Evolutionary conservation across 2,888 invertebrate genomes (phyloP), one percentile per base, ranked within the genome.

Genomic region (Anagyrus pseudococci): DNA sequence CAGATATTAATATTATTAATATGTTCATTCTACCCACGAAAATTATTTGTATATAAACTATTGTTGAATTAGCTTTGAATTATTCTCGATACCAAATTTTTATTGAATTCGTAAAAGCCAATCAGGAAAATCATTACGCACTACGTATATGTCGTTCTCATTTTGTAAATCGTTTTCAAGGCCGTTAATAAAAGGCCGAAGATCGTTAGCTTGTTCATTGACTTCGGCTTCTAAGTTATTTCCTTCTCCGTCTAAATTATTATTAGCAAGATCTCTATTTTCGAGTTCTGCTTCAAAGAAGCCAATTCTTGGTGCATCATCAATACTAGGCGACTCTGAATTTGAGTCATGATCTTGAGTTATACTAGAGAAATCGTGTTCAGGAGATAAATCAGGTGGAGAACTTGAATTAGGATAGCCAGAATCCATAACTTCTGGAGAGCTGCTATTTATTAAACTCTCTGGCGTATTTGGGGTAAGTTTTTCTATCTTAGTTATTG

Each of bases 211-310:
- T 13, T 74, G 70, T 7, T 68, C 67, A 37, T 76, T 69, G 10
- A 69, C 73, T 19, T 67, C 67, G 23, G 81, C 78, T 15, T 79
- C 75, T 68, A 82, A 78, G 65, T 83, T 83, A 69, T 83, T 84
- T 23, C 84, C 84, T 73, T 84, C 84, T 7, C 76, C 75, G 67
- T 85, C 84, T 47, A 84, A 76, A 69, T 84, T 85, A 68, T 85
- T 84, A 69, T 85, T 84, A 2, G 82, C 84, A 33, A 85, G 75
- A 73, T 85, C 84, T 1, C 84, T 84, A 66, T 84, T 85, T 74
- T 84, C 83, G 1, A 83, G 82, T 52, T 79, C 70, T 20, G 71
- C 72, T 46, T 67, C 65, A 10, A 59, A 52, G 26, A 58, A 59
- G 15, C 48, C 71, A 7, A 67, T 62, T 58, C 72, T 69, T 15